A percentile compares a stretch with the other conserved stretches of the same genome.
These are phyloP conservation scores for Mus musculus DNA, from an alignment of 2,113 vertebrate genomes.

Conservation along the genomic window GRCm39 chr3:6684501-6685000, in stretches of 20 bases:
- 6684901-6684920: not conserved
- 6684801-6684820: no score
- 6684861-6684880: not conserved
- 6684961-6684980: not conserved
- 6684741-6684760: not conserved
- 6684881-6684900: not conserved
- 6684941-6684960: not conserved
- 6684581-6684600: not conserved
- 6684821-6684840: not conserved
- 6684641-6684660: no score
- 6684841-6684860: not conserved
- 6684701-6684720: not conserved
- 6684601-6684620: no score
- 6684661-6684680: not conserved
- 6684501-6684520: not conserved
- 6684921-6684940: not conserved
- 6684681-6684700: not conserved
- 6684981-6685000: not conserved
- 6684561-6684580: not conserved
- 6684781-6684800: no score
- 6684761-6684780: no score
- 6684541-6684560: not conserved
- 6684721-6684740: not conserved
- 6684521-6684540: not conserved
- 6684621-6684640: no score